Base-by-base conservation (phyloP, 2,888 invertebrate genomes). In the Agrotis segetum region DNA sequence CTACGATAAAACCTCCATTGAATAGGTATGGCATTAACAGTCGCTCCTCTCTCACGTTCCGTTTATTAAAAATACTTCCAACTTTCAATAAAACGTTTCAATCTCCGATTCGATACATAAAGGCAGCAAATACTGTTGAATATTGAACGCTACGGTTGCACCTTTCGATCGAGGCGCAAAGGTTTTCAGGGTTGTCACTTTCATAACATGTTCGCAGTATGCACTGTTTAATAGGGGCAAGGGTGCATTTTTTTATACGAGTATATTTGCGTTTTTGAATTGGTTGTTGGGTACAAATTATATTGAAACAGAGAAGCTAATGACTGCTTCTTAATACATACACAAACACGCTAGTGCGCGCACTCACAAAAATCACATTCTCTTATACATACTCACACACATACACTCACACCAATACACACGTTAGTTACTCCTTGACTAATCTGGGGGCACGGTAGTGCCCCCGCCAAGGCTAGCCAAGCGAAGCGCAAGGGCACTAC, bases 41-140 rank as follows among this genome's bases (percentile, higher is more conserved):
- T 24, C 56, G 24, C 47, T 49, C 21, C 16, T 19, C 16, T 50
- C 19, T 16, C 40, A 14, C 61, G 67, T 66, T 61, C 58, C 58
- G 61, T 59, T 53, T 76, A 70, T 58, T 70, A 70, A 70, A 64
- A 70, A 59, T 55, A 55, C 61, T 71, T 69, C 13, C 14, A 65
- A 60, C 56, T 72, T 63, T 70, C 49, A 65, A 70, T 71, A 76
- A 75, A 74, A 64, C 47, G 44, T 65, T 76, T 61, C 64, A 62
- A 62, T 62, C 52, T 58, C n/a, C 13, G 50, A 46, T 44, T 16
- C 59, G n/a, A 69, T 62, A 46, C 50, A 67, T 67, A 76, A 76
- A 76, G n/a, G 47, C n/a, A 13, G 46, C 4, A 11, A 40, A 40
- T 40, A 40, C 40, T 40, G 40, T 40, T 40, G 44, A 52, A n/a